phyloP scores from a whole-genome alignment of 2,113 vertebrate species.

The Cryptomyrus ogoouensis region DNA sequence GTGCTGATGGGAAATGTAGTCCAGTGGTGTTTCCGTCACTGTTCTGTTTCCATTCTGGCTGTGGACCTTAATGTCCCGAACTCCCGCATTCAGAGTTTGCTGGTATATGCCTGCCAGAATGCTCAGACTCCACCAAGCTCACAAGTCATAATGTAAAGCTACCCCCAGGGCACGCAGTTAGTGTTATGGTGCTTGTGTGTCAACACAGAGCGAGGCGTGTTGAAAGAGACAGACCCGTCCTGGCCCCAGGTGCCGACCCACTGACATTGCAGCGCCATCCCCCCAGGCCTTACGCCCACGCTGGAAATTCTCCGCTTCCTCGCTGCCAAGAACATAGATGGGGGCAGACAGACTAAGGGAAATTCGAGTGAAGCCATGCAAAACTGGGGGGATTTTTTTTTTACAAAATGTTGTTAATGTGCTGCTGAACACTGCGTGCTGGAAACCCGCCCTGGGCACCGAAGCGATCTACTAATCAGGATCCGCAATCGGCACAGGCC shows the following conservation, averaged over 20 bases:
- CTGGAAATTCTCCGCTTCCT: neutral
- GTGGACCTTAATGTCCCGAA: neutral
- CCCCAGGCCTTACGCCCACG: neutral
- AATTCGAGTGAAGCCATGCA: neutral
- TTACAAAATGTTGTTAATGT: neutral
- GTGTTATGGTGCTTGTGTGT: neutral
- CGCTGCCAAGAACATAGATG: neutral
- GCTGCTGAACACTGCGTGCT: neutral
- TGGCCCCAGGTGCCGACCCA: neutral
- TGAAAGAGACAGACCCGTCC: neutral
- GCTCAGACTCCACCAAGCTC: neutral
- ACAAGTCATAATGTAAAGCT: neutral
- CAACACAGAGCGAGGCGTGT: neutral
- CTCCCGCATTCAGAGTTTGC: neutral
- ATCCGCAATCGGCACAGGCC: neutral
- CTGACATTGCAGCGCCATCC: neutral
- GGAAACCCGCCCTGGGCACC: neutral
- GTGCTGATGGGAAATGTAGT: slow-evolving; percentile 1
- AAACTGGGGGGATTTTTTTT: neutral
- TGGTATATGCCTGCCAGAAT: neutral
- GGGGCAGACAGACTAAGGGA: neutral
- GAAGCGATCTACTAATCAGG: neutral
- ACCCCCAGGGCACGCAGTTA: neutral
- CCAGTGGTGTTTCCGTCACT: neutral
- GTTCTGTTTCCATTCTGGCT: neutral